Evolutionary conservation across 2,113 vertebrate species (phyloP).

Genomic region (Tautogolabrus adspersus): DNA sequence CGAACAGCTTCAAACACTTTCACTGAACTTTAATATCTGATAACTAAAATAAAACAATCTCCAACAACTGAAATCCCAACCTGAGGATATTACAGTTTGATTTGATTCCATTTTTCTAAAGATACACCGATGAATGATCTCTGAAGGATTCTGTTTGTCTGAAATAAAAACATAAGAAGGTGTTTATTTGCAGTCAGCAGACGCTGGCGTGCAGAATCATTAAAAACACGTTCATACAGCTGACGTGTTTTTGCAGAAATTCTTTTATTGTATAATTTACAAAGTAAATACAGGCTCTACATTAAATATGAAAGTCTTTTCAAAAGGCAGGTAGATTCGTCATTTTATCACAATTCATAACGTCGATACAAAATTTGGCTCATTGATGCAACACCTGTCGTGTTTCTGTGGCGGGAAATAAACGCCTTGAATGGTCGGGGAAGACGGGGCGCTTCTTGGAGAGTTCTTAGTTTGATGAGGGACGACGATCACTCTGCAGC

Average conservation of each 20-base stretch:
- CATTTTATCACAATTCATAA: conserved; percentile 69
- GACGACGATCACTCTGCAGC: conserved; percentile 51
- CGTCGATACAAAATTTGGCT: conserved; percentile 79
- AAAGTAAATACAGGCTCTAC: conserved; percentile 63
- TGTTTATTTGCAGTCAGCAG: not conserved
- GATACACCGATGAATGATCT: too few relatives aligned
- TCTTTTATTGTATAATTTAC: conserved; percentile 83
- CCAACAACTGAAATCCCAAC: too few relatives aligned
- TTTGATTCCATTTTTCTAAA: too few relatives aligned
- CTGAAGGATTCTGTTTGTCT: too few relatives aligned
- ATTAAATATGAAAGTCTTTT: conserved; percentile 79
- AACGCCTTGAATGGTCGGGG: conserved; percentile 37
- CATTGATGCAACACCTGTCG: conserved; percentile 77
- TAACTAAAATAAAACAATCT: too few relatives aligned
- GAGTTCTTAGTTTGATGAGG: conserved; percentile 31
- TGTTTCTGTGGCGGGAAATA: conserved; percentile 64
- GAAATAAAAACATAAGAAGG: too few relatives aligned
- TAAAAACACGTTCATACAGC: not conserved
- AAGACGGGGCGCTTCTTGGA: conserved; percentile 6
- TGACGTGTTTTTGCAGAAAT: conserved; percentile 34
- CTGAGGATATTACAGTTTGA: too few relatives aligned
- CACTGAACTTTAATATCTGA: too few relatives aligned
- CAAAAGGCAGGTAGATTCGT: conserved; percentile 69
- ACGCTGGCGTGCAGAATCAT: not conserved
- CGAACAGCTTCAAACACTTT: too few relatives aligned